Conservation (phyloP, 2,888 invertebrate species). For the Brassicogethes aeneus region DNA sequence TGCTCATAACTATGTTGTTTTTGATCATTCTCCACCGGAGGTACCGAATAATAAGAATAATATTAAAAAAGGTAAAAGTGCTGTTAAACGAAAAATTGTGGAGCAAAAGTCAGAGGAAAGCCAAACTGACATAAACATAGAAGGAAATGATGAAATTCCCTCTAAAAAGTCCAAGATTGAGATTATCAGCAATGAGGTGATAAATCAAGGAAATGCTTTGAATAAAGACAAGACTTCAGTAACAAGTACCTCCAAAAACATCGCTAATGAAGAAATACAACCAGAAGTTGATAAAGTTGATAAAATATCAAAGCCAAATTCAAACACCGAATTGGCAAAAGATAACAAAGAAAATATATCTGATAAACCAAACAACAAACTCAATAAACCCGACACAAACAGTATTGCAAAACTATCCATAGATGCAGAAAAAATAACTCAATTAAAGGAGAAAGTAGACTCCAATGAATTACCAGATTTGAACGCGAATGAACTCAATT, state of each 20-base stretch:
- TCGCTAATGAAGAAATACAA: slow-evolving; percentile 9
- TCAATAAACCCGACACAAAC: no score
- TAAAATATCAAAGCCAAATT: slow-evolving; percentile 6
- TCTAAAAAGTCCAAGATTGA: slow-evolving; percentile 9
- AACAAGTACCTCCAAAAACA: slow-evolving; percentile 7
- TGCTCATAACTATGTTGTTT: slow-evolving; percentile 14
- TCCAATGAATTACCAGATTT: slow-evolving; percentile 12
- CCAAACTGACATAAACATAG: slow-evolving; percentile 8
- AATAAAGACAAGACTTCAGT: no score
- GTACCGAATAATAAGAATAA: no score
- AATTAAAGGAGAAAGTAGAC: slow-evolving; percentile 1
- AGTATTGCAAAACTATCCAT: no score
- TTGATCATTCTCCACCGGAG: slow-evolving; percentile 7
- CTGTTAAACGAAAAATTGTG: no score
- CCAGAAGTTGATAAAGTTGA: no score
- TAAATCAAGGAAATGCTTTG: slow-evolving; percentile 4
- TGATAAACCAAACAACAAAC: no score
- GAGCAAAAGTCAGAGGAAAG: slow-evolving; percentile 11
- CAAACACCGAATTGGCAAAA: slow-evolving; percentile 5
- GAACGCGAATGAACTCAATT: slow-evolving; percentile 24
- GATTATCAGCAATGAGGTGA: slow-evolving; percentile 5
- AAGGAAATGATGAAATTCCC: slow-evolving; percentile 8
- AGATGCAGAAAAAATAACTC: not conserved
- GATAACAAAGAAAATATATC: no score
- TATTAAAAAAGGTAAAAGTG: no score